Evolutionary conservation across 1,140 invertebrate species (phyloP).

Genomic region (Teleogryllus occipitalis): DNA sequence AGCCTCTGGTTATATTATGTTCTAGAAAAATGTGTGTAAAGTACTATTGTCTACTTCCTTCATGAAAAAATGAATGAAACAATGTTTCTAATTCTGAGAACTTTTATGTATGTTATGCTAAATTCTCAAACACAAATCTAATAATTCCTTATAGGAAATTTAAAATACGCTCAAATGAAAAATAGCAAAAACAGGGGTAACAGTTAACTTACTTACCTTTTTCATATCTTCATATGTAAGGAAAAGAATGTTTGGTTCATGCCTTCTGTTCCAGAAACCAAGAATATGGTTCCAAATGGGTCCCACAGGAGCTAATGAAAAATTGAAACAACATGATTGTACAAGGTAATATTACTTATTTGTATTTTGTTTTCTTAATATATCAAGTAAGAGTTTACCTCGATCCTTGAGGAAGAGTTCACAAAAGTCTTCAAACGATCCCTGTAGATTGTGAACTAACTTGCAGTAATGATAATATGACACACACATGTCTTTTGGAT

Average conservation of each 20-base stretch:
- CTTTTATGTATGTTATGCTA: too few relatives aligned
- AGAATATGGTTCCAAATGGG: conserved; percentile 63
- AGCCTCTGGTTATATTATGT: too few relatives aligned
- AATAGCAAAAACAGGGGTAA: too few relatives aligned
- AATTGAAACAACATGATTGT: not conserved
- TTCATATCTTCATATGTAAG: conserved; percentile 84
- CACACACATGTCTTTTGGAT: conserved; percentile 89
- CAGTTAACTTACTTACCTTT: conserved; percentile 34
- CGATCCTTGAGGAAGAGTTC: conserved; percentile 64
- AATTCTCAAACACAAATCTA: not conserved
- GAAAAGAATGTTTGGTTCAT: conserved; percentile 69
- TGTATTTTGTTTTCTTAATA: not conserved
- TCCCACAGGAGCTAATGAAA: conserved; percentile 46
- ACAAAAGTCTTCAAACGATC: conserved; percentile 72
- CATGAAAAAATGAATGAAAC: too few relatives aligned
- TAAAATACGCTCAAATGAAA: too few relatives aligned
- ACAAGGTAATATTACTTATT: not conserved
- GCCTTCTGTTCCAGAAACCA: conserved; percentile 59
- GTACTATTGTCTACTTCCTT: too few relatives aligned
- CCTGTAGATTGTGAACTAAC: conserved; percentile 58
- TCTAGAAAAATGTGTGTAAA: too few relatives aligned
- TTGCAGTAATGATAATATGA: conserved; percentile 83
- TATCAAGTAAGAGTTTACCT: conserved; percentile 31
- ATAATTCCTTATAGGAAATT: not conserved
- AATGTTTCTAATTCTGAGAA: too few relatives aligned